A percentile compares a stretch with the other conserved stretches of the same genome.
Evolutionary conservation across 2,888 invertebrate genomes (phyloP).

Genomic region (Coelinius sp.): DNA sequence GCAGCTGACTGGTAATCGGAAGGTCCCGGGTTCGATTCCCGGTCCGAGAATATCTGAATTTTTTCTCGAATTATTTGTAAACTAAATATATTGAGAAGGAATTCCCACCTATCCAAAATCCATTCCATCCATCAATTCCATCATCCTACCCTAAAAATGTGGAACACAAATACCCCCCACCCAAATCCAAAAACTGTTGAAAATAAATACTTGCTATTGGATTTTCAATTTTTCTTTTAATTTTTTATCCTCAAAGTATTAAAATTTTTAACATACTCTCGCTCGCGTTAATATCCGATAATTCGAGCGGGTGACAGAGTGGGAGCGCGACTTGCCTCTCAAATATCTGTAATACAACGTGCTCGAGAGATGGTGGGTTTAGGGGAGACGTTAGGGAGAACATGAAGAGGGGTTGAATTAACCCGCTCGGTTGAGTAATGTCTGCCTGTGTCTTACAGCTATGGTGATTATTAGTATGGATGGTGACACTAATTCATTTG

Average conservation of each 20-base stretch:
- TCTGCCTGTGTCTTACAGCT: background rate
- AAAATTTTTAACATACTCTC: background rate
- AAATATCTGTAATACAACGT: constrained; percentile 13
- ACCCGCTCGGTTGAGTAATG: constrained; percentile 1
- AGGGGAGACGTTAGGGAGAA: background rate
- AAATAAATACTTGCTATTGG: background rate
- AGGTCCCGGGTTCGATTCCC: background rate
- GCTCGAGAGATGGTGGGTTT: background rate
- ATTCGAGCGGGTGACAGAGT: background rate
- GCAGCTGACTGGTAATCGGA: too few species aligned
- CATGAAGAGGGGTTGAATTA: constrained; percentile 17
- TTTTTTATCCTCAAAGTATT: background rate
- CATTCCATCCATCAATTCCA: too few species aligned
- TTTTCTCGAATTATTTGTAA: too few species aligned
- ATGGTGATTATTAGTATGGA: background rate
- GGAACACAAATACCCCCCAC: too few species aligned
- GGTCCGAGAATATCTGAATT: too few species aligned
- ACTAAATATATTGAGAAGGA: too few species aligned
- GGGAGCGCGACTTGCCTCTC: background rate
- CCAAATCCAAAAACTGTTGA: too few species aligned
- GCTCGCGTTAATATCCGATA: background rate
- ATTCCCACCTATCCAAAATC: too few species aligned
- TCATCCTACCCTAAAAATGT: too few species aligned
- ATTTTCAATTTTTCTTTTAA: background rate
- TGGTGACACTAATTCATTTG: constrained; percentile 3